Conservation (phyloP, 2,113 vertebrate genomes). For the Osmerus eperlanus region DNA sequence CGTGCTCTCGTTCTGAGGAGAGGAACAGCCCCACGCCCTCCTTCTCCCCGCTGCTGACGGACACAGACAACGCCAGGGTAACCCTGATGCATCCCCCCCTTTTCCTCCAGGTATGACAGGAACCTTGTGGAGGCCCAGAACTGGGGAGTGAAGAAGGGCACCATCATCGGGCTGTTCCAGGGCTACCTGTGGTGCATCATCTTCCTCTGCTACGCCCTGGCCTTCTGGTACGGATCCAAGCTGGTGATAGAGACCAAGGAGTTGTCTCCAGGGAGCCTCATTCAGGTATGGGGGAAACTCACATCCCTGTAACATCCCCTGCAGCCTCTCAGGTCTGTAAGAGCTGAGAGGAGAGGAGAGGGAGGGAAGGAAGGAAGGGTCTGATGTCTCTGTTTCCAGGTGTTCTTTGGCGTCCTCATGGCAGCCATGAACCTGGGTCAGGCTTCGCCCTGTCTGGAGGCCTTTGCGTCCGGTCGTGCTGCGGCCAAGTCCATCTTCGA, state of each 20-base stretch:
- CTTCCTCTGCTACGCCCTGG: conserved; percentile 71
- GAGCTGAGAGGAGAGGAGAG: neutral
- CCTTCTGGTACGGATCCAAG: conserved; percentile 75
- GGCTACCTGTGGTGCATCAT: conserved; percentile 76
- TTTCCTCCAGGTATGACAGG: conserved; percentile 63
- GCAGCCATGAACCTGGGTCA: conserved; percentile 73
- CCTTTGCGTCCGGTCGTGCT: conserved; percentile 72
- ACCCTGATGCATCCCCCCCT: neutral
- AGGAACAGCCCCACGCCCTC: neutral
- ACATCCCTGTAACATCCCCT: neutral
- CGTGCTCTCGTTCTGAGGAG: neutral
- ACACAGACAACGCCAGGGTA: neutral
- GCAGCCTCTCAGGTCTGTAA: neutral
- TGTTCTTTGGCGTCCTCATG: conserved; percentile 74
- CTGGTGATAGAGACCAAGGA: conserved; percentile 74
- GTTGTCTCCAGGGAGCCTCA: conserved; percentile 66
- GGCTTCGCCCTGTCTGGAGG: conserved; percentile 72
- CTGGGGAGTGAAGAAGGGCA: conserved; percentile 74
- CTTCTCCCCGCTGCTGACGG: neutral
- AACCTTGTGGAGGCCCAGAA: conserved; percentile 70
- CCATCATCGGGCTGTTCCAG: conserved; percentile 68
- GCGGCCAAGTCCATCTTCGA: conserved; percentile 73
- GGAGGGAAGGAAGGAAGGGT: neutral
- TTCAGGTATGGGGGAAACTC: conserved; percentile 60
- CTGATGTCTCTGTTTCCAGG: conserved; percentile 47